Evolutionary conservation across 2,113 vertebrate species (phyloP), one percentile per base, ranked within the genome.

Genomic region (Epinephelus cyanopodus): DNA sequence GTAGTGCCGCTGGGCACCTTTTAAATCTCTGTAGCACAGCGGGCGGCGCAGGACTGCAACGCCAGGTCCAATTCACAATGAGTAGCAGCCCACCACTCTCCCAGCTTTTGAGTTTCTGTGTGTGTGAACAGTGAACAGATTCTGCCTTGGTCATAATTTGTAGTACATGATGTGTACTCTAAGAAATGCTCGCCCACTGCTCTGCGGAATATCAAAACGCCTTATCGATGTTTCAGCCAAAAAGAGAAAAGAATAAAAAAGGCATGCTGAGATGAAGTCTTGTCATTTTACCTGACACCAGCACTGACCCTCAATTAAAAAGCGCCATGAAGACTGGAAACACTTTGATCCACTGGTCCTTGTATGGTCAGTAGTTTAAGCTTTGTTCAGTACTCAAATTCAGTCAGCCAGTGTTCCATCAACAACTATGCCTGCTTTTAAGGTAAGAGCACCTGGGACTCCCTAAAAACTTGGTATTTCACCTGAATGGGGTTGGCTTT

Each of bases 321-420:
- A 45, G 25, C 25, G 11, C 21, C 21, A 63, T 2, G 2, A 42
- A 50, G 4, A 21, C 33, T 13, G 14, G 33, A 67, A 21, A 45
- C 13, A 4, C 42, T 48, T 62, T 37, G 33, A 58, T 27, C 17
- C 18, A 15, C n/a, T 5, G 2, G 33, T 23, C 12, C 19, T 33
- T 25, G 27, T 23, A 33, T 54, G 33, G 60, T 68, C 73, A 68
- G 63, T 14, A 64, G 66, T 54, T 70, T 63, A 67, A 74, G 68
- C 63, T 27, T 60, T 56, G 45, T 58, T 74, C 50, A 61, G 54
- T 14, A 1, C 15, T 47, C 12, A 45, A 58, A 54, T 39, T 5
- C 39, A 74, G 54, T n/a, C 52, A 15, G 8, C 42, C 33, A 37
- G 33, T 37, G 33, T 25, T 66, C 15, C 53, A 45, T 79, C 17